Base-by-base conservation (phyloP, 2,888 invertebrate species). In the Ametastegia equiseti region DNA sequence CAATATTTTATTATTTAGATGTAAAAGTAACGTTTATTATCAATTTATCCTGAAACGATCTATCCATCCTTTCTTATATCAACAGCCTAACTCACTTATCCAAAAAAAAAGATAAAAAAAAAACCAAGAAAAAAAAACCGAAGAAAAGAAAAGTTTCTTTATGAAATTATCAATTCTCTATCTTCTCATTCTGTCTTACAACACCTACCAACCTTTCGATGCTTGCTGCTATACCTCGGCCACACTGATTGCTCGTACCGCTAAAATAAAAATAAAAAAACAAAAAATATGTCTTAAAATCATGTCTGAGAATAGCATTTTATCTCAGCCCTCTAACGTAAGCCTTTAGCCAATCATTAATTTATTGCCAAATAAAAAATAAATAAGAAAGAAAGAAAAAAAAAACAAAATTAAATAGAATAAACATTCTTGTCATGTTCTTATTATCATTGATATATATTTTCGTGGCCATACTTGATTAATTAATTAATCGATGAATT, bases 221-320 rank as follows among this genome's bases (percentile, higher is more conserved):
- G 91, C 91, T 91, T 91, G 90, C 90, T 90, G 90, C 90, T 91
- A 89, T 91, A 90, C 88, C 88, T 91, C 91, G 90, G 90, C 90
- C 88, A 90, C n/a, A n/a, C 88, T 86, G 88, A 88, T 88, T 86
- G 90, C 91, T 90, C 88, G 89, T 88, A 89, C 87, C 89, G 89
- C 88, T 90, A 88, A 54, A 54, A 23, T 5, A 54, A 54, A 23
- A 2, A 54, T 23, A 54, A 50, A 50, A 54, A 54, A 45, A 4
- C 9, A 4, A 54, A 90, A 87, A 88, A 60, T 87, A 83, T 88
- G 86, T 86, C 83, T 84, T 85, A 87, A 6, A 30, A 85, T 88
- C 86, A 88, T 88, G 85, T 88, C 86, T 88, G 87, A 87, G 86
- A 87, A 87, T 86, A 87, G 87, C 88, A 88, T 88, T 86, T 78